These are phyloP conservation scores for Cynopterus sphinx DNA, from an alignment of 2,797 vertebrate genomes.

Conservation along the genomic window DNA sequence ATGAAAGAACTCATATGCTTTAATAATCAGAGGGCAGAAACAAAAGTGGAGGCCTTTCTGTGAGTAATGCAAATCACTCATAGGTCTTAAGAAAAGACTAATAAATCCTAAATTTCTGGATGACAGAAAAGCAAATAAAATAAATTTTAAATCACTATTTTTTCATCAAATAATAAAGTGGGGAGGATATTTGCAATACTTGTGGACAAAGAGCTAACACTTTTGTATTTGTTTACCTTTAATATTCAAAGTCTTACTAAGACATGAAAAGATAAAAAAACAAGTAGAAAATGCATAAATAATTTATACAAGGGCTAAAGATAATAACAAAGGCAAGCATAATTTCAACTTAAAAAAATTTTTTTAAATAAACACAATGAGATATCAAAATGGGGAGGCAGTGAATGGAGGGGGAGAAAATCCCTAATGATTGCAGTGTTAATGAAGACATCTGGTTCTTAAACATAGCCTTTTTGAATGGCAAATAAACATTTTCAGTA, in stretches of 20 bases:
- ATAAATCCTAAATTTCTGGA: background rate
- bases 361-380: background rate
- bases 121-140: background rate
- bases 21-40: background rate
- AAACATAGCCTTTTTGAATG: background rate
- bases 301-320: background rate
- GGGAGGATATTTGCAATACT: background rate
- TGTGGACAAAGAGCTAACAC: background rate
- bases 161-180: background rate
- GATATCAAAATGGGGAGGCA: background rate
- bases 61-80: background rate
- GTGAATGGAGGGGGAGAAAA: background rate
- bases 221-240: background rate
- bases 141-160: background rate
- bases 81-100: background rate
- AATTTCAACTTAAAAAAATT: background rate
- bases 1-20: background rate
- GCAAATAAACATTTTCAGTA: background rate
- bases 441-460: background rate
- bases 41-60: background rate
- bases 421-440: background rate
- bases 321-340: background rate
- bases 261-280: background rate
- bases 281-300: background rate
- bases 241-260: background rate